Conservation (phyloP, 2,888 invertebrate genomes). For the Hecatera dysodea region DNA sequence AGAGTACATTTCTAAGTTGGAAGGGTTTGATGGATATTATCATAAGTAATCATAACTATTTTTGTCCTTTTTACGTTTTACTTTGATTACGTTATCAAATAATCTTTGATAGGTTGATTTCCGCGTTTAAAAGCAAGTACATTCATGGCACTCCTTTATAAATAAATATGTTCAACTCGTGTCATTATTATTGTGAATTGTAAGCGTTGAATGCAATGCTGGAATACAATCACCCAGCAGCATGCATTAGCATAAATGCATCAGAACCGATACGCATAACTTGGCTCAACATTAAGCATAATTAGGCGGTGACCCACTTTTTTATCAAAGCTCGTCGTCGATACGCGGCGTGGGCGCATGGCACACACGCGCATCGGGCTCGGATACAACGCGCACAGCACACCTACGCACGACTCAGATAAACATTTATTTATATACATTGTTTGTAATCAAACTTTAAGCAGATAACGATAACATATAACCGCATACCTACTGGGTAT, state of each 20-base stretch:
- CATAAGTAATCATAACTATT: not conserved
- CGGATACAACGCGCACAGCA: constrained; percentile 51
- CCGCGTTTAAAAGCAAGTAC: constrained; percentile 14
- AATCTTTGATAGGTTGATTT: constrained; percentile 7
- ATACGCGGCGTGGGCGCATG: constrained; percentile 74
- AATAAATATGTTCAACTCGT: constrained; percentile 40
- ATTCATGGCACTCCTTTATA: constrained; percentile 42
- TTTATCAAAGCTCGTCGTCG: constrained; percentile 78
- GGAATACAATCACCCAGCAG: constrained; percentile 68
- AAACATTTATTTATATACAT: constrained; percentile 60
- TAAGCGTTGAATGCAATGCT: constrained; percentile 67
- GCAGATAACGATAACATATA: constrained; percentile 58
- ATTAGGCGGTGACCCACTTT: constrained; percentile 86
- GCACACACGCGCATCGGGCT: constrained; percentile 57
- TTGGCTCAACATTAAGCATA: constrained; percentile 84
- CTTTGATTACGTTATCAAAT: not conserved
- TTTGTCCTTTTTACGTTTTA: not conserved
- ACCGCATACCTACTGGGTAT: constrained; percentile 36
- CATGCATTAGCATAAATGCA: constrained; percentile 80
- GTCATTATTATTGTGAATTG: constrained; percentile 56
- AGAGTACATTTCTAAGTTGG: not conserved
- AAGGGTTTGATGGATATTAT: not conserved
- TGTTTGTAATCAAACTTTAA: constrained; percentile 64
- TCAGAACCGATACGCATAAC: constrained; percentile 81
- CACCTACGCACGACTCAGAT: constrained; percentile 55